Evolutionary conservation across 2,113 vertebrate genomes (phyloP).

Genomic region (Coreoperca whiteheadi): DNA sequence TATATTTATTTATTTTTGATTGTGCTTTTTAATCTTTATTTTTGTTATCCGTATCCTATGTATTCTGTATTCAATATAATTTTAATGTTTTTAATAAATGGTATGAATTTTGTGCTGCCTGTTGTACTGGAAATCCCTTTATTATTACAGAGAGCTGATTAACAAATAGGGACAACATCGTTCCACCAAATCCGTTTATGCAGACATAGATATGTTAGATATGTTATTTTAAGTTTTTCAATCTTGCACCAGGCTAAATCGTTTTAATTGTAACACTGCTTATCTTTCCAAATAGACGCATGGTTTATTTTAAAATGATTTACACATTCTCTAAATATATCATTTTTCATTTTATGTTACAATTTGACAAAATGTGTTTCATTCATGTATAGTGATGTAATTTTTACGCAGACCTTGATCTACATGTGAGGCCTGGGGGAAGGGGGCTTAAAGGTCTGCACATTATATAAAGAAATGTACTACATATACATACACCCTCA

Average conservation of each 20-base stretch:
- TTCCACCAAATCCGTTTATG: not conserved
- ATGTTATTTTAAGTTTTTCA: too few relatives aligned
- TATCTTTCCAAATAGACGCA: not conserved
- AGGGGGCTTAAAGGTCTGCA: slow-evolving; percentile 41
- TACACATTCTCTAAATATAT: not conserved
- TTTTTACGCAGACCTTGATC: slow-evolving; percentile 50
- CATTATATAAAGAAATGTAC: slow-evolving; percentile 52
- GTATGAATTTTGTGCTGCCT: not conserved
- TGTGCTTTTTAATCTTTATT: not conserved
- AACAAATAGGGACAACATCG: not conserved
- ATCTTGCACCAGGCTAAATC: not conserved
- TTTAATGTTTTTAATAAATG: not conserved
- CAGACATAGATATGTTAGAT: not conserved
- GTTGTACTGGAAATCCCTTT: not conserved
- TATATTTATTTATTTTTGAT: not conserved
- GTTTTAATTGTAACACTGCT: not conserved
- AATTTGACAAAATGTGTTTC: not conserved
- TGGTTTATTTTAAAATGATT: not conserved
- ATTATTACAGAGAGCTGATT: not conserved
- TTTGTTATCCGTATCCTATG: not conserved
- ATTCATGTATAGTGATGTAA: slow-evolving; percentile 46
- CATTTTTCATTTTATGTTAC: too few relatives aligned
- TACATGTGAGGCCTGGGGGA: slow-evolving; percentile 43
- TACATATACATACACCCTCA: not conserved
- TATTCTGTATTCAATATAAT: not conserved